A percentile compares a stretch with the other conserved stretches of the same genome.
phyloP scores from a whole-genome alignment of 2,797 vertebrate species.

The Tolypeutes matacus region DNA sequence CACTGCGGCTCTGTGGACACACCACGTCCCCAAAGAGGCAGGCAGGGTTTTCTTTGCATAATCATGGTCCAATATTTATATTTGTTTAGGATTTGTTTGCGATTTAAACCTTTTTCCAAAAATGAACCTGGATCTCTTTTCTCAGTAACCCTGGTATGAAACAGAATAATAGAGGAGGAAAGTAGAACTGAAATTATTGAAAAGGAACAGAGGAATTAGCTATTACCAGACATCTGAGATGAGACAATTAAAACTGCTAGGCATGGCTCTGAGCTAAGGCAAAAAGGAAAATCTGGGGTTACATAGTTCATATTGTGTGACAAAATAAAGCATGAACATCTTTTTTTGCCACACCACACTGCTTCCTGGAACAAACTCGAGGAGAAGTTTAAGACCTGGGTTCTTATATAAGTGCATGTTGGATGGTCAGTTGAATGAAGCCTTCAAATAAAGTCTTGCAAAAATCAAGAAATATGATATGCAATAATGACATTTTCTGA shows the following conservation, averaged over 20 bases:
- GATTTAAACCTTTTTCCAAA: constrained; percentile 39
- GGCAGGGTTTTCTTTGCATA: not conserved
- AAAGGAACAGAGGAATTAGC: not conserved
- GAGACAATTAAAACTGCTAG: not conserved
- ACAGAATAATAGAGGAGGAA: not conserved
- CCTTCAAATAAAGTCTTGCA: not conserved
- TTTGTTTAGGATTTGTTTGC: not conserved
- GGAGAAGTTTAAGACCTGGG: not conserved
- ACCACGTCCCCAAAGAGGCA: not conserved
- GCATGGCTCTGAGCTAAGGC: not conserved
- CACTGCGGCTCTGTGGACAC: not conserved
- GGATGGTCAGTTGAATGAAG: not conserved
- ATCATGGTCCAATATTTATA: not conserved
- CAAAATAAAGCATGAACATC: not conserved
- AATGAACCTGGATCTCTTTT: constrained; percentile 14
- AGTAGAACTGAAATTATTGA: not conserved
- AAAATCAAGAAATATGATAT: not conserved
- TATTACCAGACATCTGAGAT: not conserved
- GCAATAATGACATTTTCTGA: not conserved
- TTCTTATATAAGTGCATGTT: not conserved
- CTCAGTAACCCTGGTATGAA: not conserved
- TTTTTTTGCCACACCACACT: not conserved
- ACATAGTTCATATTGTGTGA: not conserved
- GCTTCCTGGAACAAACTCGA: constrained; percentile 3
- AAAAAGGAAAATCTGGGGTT: not conserved